phyloP scores from a whole-genome alignment of 2,888 invertebrate species.

The Cistogaster globosa region DNA sequence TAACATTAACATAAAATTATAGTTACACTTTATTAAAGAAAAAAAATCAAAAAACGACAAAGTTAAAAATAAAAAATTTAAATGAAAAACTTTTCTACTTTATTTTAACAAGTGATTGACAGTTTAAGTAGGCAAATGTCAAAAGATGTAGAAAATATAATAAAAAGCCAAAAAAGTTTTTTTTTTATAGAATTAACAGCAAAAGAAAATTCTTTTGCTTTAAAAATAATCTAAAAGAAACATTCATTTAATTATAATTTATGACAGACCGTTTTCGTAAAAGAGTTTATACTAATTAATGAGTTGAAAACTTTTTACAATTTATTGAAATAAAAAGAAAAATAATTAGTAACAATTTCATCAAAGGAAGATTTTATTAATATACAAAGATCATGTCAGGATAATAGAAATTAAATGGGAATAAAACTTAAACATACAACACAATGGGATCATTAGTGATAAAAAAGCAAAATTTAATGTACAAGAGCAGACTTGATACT shows the following conservation, averaged over 20 bases:
- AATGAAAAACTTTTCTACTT: slow-evolving; percentile 69
- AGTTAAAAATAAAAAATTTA: slow-evolving; percentile 31
- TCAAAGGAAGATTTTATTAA: not conserved
- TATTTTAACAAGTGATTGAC: slow-evolving; percentile 70
- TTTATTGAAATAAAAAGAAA: not conserved
- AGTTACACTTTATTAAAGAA: slow-evolving; percentile 69
- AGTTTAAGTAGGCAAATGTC: slow-evolving; percentile 71
- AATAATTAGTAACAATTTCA: not conserved
- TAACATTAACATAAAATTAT: slow-evolving; percentile 39
- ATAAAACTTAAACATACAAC: too few species aligned
- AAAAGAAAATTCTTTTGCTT: not conserved
- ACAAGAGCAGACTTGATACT: too few species aligned
- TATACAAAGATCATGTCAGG: too few species aligned
- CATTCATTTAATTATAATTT: slow-evolving; percentile 16
- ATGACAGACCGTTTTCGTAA: slow-evolving; percentile 20
- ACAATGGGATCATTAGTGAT: too few species aligned
- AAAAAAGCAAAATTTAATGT: too few species aligned
- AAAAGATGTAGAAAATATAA: slow-evolving; percentile 49
- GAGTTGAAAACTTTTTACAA: slow-evolving; percentile 3
- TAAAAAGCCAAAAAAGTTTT: not conserved
- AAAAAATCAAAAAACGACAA: slow-evolving; percentile 18
- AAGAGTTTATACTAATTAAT: slow-evolving; percentile 32
- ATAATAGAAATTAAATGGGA: too few species aligned
- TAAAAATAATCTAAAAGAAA: not conserved
- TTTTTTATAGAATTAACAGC: not conserved